A percentile compares a stretch with the other conserved stretches of the same genome.
phyloP scores from a whole-genome alignment of 2,113 vertebrate genomes.

The Phalacrocorax pelagicus region DNA sequence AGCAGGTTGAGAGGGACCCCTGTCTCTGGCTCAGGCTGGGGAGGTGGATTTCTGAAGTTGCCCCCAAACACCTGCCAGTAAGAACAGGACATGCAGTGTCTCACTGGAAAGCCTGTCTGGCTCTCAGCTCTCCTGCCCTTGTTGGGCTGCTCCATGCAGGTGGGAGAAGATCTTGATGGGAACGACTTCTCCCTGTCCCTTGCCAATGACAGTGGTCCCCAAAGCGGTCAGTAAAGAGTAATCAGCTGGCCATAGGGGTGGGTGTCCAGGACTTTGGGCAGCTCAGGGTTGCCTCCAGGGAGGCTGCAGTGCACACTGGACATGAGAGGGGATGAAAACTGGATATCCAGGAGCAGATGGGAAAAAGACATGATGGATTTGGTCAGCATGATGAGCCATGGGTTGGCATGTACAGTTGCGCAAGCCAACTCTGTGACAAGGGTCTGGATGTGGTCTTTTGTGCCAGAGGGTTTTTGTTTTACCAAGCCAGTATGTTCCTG shows the following conservation, averaged over 20 bases:
- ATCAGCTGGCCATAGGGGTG: accelerated
- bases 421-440: background rate
- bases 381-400: background rate
- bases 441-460: background rate
- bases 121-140: background rate
- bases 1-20: background rate
- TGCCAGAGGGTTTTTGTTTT: background rate
- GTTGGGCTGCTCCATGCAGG: background rate
- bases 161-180: background rate
- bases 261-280: background rate
- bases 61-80: background rate
- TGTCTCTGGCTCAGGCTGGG: background rate
- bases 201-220: background rate
- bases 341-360: background rate
- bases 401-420: accelerated
- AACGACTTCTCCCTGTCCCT: background rate
- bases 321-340: accelerated
- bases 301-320: background rate
- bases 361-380: background rate
- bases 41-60: background rate
- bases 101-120: background rate
- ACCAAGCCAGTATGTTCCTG: background rate
- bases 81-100: accelerated
- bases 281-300: background rate
- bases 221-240: background rate